phyloP scores from a whole-genome alignment of 1,140 invertebrate genomes.

The Gryllus bimaculatus region DNA sequence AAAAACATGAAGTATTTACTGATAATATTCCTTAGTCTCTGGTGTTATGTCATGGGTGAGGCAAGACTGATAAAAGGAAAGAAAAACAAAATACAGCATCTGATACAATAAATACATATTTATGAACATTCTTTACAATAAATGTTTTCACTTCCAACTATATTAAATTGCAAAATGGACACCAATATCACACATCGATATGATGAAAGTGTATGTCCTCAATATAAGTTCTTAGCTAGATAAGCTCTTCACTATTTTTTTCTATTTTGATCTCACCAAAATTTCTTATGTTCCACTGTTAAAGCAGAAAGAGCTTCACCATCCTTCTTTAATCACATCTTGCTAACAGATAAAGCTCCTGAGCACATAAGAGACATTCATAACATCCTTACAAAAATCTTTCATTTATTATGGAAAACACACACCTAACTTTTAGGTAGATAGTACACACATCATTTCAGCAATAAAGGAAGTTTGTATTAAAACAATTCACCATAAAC shows the following conservation, averaged over 20 bases:
- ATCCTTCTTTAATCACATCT: not conserved
- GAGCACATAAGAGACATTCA: not conserved
- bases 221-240: not conserved
- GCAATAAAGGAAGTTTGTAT: no score
- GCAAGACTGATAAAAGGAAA: not conserved
- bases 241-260: not conserved
- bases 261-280: not conserved
- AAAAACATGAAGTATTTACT: not conserved
- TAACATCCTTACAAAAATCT: not conserved
- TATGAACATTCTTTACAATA: slow-evolving; percentile 6
- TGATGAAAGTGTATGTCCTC: not conserved
- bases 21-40: not conserved
- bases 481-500: no score
- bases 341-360: not conserved
- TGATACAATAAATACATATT: slow-evolving; percentile 1
- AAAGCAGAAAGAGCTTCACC: not conserved
- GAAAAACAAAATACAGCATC: not conserved
- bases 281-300: not conserved
- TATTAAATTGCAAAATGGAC: slow-evolving; percentile 1
- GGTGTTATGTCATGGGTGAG: not conserved
- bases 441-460: no score
- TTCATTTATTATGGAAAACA: no score
- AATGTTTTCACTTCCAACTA: not conserved
- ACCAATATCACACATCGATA: slow-evolving; percentile 4
- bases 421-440: no score